These are phyloP conservation scores for Amiota mariae DNA, from an alignment of 2,888 invertebrate genomes.

Conservation along the genomic window DNA sequence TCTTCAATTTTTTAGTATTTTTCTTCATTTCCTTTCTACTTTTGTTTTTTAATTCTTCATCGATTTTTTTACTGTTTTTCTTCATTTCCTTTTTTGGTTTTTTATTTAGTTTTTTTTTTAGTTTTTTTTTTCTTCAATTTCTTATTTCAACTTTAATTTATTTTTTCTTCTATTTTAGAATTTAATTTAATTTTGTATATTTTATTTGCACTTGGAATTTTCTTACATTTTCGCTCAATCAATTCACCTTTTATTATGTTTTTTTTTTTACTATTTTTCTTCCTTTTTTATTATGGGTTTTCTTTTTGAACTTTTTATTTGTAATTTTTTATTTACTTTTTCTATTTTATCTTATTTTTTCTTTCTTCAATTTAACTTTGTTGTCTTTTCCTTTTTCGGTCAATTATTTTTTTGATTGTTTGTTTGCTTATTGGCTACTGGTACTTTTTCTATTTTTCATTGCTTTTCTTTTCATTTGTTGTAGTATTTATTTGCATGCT, in stretches of 20 bases:
- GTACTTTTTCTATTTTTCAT: conserved; percentile 20
- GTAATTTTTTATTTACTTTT: conserved; percentile 39
- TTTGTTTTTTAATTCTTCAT: conserved; percentile 16
- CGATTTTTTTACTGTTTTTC: no score
- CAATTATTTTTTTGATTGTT: conserved; percentile 23
- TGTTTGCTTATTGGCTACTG: conserved; percentile 21
- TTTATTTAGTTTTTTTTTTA: conserved; percentile 1
- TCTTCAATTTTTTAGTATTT: conserved; percentile 17
- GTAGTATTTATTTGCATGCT: conserved; percentile 12
- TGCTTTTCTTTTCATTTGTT: conserved; percentile 41
- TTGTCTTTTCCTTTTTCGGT: not conserved
- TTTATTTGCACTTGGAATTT: conserved; percentile 33
- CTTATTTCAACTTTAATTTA: conserved; percentile 20
- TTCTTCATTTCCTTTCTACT: conserved; percentile 22
- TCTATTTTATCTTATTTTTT: conserved; percentile 45
- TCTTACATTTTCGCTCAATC: conserved; percentile 46
- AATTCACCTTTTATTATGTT: conserved; percentile 24
- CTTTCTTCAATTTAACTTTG: not conserved
- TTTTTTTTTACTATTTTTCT: conserved; percentile 34
- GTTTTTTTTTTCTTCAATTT: conserved; percentile 17
- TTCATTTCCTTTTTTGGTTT: conserved; percentile 7
- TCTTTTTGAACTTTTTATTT: conserved; percentile 16
- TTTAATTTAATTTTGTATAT: conserved; percentile 31
- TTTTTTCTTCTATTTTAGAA: conserved; percentile 14
- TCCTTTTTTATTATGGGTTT: conserved; percentile 24